A percentile compares a stretch with the other conserved stretches of the same genome.
Conservation (phyloP, 2,797 vertebrate genomes). For the Sciurus carolinensis region DNA sequence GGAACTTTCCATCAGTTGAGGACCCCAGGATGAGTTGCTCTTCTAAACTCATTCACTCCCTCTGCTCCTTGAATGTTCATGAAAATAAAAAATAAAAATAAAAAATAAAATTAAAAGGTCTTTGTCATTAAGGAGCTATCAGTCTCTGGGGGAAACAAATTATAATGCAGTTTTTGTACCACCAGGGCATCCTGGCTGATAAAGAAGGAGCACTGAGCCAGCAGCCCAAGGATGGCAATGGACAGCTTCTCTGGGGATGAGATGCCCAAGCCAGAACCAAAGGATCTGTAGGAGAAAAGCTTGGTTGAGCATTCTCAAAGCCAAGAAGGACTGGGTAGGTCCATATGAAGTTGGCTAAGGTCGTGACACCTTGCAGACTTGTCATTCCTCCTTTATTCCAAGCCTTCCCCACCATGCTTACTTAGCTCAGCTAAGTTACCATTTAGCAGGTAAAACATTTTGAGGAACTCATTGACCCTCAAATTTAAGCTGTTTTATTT, state of each 20-base stretch:
- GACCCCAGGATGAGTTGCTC: neutral
- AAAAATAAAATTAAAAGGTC: too few relatives aligned
- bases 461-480: neutral
- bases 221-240: neutral
- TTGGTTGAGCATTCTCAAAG: neutral
- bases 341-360: neutral
- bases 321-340: neutral
- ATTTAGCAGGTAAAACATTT: neutral
- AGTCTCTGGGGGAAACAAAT: neutral
- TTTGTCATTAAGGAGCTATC: neutral
- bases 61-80: neutral
- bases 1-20: neutral
- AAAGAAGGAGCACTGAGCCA: neutral
- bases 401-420: neutral
- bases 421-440: neutral
- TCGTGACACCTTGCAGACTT: neutral
- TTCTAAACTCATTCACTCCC: neutral
- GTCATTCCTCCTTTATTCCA: neutral
- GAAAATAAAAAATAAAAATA: neutral
- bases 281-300: neutral
- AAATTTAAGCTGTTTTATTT: neutral
- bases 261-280: neutral
- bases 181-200: neutral
- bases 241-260: neutral
- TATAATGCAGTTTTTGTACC: neutral